phyloP scores from a whole-genome alignment of 2,888 invertebrate species.

The Apamea sordens region DNA sequence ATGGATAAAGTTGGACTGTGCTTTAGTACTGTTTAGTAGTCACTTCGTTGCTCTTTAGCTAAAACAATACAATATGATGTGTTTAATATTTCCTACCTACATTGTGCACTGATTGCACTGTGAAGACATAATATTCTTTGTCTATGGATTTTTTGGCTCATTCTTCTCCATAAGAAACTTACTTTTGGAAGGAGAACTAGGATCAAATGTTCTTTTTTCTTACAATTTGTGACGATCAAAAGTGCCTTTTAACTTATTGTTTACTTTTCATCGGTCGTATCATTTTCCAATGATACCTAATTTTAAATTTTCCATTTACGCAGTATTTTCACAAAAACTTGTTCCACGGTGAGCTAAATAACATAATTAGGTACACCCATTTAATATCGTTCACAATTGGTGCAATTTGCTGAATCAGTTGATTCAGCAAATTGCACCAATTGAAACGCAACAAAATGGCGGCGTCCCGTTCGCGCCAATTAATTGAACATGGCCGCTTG shows the following conservation, averaged over 20 bases:
- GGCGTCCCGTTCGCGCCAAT: constrained; percentile 58
- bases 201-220: background rate
- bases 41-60: constrained; percentile 19
- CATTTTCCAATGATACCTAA: background rate
- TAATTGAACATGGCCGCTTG: constrained; percentile 57
- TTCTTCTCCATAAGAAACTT: background rate
- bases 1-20: constrained; percentile 43
- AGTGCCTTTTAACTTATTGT: background rate
- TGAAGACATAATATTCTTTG: background rate
- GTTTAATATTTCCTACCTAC: constrained; percentile 11
- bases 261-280: background rate
- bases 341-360: constrained; percentile 4
- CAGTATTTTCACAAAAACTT: constrained; percentile 2
- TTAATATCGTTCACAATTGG: too few relatives aligned
- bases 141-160: background rate
- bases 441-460: constrained; percentile 64
- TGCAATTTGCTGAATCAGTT: too few relatives aligned
- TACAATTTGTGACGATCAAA: background rate
- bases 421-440: constrained; percentile 59
- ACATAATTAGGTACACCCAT: constrained; percentile 30
- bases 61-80: constrained; percentile 3
- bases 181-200: background rate
- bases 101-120: background rate
- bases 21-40: background rate
- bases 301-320: background rate